Base-by-base conservation (phyloP, 2,888 invertebrate genomes). In the Hyposoter didymator region DNA sequence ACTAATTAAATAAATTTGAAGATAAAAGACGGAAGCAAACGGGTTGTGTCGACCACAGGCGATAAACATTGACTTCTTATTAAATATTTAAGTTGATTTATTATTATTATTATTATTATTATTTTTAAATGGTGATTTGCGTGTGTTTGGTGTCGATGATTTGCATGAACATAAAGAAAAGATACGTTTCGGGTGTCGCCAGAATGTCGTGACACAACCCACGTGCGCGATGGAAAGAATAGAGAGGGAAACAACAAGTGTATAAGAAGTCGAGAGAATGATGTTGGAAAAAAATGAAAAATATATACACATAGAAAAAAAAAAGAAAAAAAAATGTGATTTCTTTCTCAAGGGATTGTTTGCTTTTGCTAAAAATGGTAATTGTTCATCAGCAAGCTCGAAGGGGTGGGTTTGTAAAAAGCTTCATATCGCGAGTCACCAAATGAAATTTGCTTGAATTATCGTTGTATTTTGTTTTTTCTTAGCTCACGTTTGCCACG, bases 181-280 rank as follows among this genome's bases (percentile, higher is more conserved):
- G 52, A 47, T 12, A 69, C 39, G 49, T 78, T 74, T 73, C 14
- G 4, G 52, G 67, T 83, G 76, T 78, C 55, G 64, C 78, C 73
- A 32, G n/a, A 73, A 75, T 75, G 66, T 81, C 73, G 83, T 69
- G 55, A 74, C 85, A 81, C 80, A 85, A 85, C 83, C 85, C 80
- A 83, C 59, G 83, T 85, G 85, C 85, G 69, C 49, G 73, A 64
- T 80, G 83, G 78, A 83, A 52, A 79, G 73, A 67, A 67, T 28
- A 67, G 76, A 78, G 66, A 67, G 70, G 74, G 74, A 28, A 86
- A 83, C 78, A 83, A 75, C 82, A 47, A 85, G 73, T 80, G 55
- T 76, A n/a, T n/a, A 75, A 45, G 59, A 47, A 59, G 62, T 72
- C 66, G 69, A 82, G 55, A 84, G 35, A 79, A 84, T 84, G 76